phyloP scores from a whole-genome alignment of 2,888 invertebrate species.

The Chymomyza procnemis region DNA sequence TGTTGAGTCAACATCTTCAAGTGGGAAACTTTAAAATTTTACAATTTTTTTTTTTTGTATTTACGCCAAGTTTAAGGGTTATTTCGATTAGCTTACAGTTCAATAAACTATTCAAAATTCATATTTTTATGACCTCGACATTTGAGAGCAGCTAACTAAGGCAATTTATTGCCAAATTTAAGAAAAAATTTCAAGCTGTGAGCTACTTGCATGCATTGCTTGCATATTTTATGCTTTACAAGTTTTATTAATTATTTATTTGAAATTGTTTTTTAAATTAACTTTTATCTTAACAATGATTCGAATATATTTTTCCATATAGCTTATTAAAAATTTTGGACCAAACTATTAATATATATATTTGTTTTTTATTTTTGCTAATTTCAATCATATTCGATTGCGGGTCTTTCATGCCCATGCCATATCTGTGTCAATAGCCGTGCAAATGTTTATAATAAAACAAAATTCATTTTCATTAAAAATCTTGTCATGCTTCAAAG shows the following conservation, averaged over 20 bases:
- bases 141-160: not conserved
- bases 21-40: conserved; percentile 23
- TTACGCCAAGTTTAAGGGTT: conserved; percentile 22
- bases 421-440: conserved; percentile 67
- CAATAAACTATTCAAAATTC: conserved; percentile 48
- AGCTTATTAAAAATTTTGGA: not conserved
- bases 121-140: not conserved
- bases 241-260: not conserved
- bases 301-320: not conserved
- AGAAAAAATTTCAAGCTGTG: not conserved
- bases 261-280: not conserved
- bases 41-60: not conserved
- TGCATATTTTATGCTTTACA: not conserved
- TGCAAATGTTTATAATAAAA: conserved; percentile 41
- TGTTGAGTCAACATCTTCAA: conserved; percentile 9
- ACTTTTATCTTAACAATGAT: not conserved
- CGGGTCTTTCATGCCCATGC: conserved; percentile 40
- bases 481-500: conserved; percentile 64
- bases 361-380: not conserved
- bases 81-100: conserved; percentile 61
- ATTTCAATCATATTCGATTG: not conserved
- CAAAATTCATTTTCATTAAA: conserved; percentile 53
- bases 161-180: not conserved
- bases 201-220: not conserved
- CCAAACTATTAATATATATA: not conserved